Conservation (phyloP, 2,888 invertebrate species). For the Acleris literana region DNA sequence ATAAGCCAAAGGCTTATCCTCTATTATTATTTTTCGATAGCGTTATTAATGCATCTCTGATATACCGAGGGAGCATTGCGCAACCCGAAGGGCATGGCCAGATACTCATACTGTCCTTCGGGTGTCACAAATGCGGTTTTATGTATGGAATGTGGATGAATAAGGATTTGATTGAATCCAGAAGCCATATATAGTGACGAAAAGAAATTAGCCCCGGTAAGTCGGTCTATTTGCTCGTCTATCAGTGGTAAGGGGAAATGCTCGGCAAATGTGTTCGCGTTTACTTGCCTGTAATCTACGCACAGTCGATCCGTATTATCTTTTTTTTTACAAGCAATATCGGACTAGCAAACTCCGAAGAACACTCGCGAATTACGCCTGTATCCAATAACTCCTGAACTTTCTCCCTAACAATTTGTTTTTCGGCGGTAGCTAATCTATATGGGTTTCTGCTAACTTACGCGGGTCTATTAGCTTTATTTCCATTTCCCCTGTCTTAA, state of each 20-base stretch:
- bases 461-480: constrained; percentile 2
- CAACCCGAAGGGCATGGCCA: constrained; percentile 11
- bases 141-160: neutral
- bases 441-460: constrained; percentile 1
- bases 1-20: constrained; percentile 35
- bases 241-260: constrained; percentile 23
- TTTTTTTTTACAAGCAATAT: constrained; percentile 19
- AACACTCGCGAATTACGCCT: constrained; percentile 20
- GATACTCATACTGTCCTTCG: constrained; percentile 17
- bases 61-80: constrained; percentile 9
- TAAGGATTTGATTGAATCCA: constrained; percentile 17
- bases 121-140: constrained; percentile 12
- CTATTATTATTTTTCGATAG: too few relatives aligned
- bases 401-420: constrained; percentile 16
- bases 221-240: constrained; percentile 22
- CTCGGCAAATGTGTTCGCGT: constrained; percentile 24
- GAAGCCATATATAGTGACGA: constrained; percentile 20
- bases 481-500: constrained; percentile 3
- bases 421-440: constrained; percentile 3
- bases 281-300: constrained; percentile 31
- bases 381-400: constrained; percentile 20
- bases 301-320: constrained; percentile 23
- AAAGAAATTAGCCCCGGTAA: constrained; percentile 26
- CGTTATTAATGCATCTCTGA: constrained; percentile 2
- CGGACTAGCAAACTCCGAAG: constrained; percentile 32